These are phyloP conservation scores for Sminthurides aquaticus DNA, from an alignment of 2,888 invertebrate species.

Conservation along the genomic window DNA sequence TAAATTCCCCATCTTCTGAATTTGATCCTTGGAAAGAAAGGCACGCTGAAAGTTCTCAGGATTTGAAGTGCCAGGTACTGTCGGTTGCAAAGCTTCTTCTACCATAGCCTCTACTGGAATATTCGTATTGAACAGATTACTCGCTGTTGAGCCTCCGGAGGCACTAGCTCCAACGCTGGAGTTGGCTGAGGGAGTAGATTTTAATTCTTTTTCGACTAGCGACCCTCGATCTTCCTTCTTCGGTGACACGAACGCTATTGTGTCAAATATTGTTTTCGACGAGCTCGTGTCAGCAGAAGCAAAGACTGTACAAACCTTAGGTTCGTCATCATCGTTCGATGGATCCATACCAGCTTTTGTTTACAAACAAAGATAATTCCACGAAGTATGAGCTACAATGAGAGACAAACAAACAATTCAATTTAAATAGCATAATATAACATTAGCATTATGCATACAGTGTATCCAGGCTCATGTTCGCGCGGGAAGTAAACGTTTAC, in stretches of 20 bases:
- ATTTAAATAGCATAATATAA: too few relatives aligned
- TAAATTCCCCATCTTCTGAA: background rate
- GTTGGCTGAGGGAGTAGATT: background rate
- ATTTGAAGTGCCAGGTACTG: background rate
- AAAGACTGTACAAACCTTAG: conserved; percentile 34
- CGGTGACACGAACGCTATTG: conserved; percentile 35
- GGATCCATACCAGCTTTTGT: conserved; percentile 17
- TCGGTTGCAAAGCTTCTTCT: background rate
- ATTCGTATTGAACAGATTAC: too few relatives aligned
- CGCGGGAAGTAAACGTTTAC: too few relatives aligned
- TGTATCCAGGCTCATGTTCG: too few relatives aligned
- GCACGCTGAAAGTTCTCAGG: background rate
- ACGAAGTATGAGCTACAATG: background rate
- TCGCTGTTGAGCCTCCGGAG: background rate
- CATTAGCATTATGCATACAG: too few relatives aligned
- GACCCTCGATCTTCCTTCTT: conserved; percentile 24
- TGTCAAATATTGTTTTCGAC: conserved; percentile 31
- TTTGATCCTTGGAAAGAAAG: background rate
- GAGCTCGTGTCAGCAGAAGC: conserved; percentile 23
- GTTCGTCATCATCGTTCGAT: conserved; percentile 35
- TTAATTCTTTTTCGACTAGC: background rate
- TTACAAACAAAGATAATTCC: background rate
- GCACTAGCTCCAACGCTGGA: conserved; percentile 6
- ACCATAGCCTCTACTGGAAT: background rate
- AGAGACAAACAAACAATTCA: too few relatives aligned